Base-by-base conservation (phyloP, 1,140 invertebrate species). In the Drosophila simulans region DNA sequence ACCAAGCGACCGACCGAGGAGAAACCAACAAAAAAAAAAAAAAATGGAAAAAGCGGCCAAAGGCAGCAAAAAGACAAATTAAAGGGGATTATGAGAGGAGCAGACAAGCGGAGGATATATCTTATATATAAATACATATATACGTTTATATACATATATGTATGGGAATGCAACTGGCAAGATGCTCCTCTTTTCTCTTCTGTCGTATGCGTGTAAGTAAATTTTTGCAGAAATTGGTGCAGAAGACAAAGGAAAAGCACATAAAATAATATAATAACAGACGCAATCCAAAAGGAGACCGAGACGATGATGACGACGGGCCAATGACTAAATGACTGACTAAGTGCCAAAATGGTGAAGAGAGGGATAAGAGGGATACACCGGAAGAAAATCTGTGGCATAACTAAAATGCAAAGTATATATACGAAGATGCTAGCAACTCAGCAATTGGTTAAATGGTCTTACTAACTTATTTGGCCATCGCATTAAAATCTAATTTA, bases 261-360 rank as follows among this genome's bases (percentile, higher is more conserved):
- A 86, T 88, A 82, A 88, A 76, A 77, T 76, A 77, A 73, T 84
- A 80, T 84, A 84, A 85, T 85, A 84, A 85, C 80, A 84, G 80
- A 84, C 76, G 65, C 80, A 80, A 84, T 71, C 80, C 64, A 35
- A 70, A 70, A 69, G 65, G 42, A 69, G 52, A 70, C 43, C 25
- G 65, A 70, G 68, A 57, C 64, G 68, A 75, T 74, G 72, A 76
- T 60, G 71, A 57, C 60, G 72, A 76, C 71, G 52, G 62, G 60
- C 83, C 83, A 86, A 86, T 86, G 83, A 88, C 83, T 88, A 86
- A 86, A 86, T 86, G 83, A 88, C 83, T 86, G 83, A 86, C 83
- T 86, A 89, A 86, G 83, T 86, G 83, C 83, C 83, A 88, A 86
- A 82, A 43, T 53, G 79, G 73, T 54, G 80, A 58, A 12, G 37